Base-by-base conservation (phyloP, 2,888 invertebrate genomes). In the Dyspetes luteomarginatus region DNA sequence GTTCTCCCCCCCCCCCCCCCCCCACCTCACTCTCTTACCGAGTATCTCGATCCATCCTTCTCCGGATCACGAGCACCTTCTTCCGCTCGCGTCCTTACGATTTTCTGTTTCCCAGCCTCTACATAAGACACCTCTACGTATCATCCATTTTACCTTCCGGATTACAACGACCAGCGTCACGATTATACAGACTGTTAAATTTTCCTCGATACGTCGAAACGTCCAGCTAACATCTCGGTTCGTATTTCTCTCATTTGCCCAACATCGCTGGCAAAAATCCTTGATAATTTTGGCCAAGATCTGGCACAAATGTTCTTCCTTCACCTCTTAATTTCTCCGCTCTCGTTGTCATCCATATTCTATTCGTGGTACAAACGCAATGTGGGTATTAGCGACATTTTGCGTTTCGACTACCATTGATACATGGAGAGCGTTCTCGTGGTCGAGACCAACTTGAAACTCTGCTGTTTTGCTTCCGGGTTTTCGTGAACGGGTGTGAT, bases 11-110 rank as follows among this genome's bases (percentile, higher is more conserved):
- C 2, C 36, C 12, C 36, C 12, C 36, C 12, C 36, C 0, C 36
- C 7, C 12, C 12, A 9, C 36, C 2, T 36, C n/a, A n/a, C n/a
- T n/a, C n/a, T 36, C 12, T 36, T 36, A 36, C 1, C 36, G 48
- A 17, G 48, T 15, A 55, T 73, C 73, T 64, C 45, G 64, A 73
- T 73, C 48, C 58, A 60, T 58, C 58, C 60, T 58, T 9, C 4
- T 28, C 56, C 17, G 56, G 43, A 45, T 0, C 30, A 65, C 50
- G 30, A 69, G 56, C 48, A 36, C 43, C 15, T 71, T 71, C 36
- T 71, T 71, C 71, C 71, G 71, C 67, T 67, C 30, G 67, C 52
- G 9, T 52, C 52, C 15, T 41, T 30, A 22, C 24, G 12, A 55
- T 24, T 67, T 30, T 67, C 67, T n/a, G 50, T 67, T 36, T 28